Percentiles rank a stretch among this genome's conserved stretches.
phyloP scores from a whole-genome alignment of 1,140 invertebrate species.

The Mylabris phalerata region DNA sequence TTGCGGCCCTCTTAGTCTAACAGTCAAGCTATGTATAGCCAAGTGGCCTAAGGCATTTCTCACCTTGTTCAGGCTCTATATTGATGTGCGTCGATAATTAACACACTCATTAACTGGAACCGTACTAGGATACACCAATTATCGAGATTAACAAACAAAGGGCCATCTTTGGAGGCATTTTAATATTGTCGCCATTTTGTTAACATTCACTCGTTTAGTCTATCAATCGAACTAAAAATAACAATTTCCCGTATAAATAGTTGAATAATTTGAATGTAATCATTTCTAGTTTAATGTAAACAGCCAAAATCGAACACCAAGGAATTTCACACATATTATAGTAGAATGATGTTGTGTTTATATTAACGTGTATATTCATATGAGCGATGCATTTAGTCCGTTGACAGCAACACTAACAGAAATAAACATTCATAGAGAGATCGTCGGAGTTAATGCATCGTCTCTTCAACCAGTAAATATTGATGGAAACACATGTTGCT shows the following conservation, averaged over 20 bases:
- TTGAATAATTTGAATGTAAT: no score
- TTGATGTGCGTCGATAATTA: slow-evolving; percentile 11
- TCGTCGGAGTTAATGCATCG: slow-evolving; percentile 18
- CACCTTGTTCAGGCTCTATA: not conserved
- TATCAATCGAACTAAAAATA: no score
- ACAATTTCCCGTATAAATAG: no score
- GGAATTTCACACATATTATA: no score
- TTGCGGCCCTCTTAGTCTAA: slow-evolving; percentile 3
- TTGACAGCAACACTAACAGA: slow-evolving; percentile 23
- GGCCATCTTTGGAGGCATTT: no score
- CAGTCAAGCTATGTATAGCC: no score
- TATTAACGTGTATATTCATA: slow-evolving; percentile 13
- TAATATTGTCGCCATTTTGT: no score
- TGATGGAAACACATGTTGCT: slow-evolving; percentile 20
- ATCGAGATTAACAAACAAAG: no score
- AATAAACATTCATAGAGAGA: slow-evolving; percentile 16
- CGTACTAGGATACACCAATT: no score
- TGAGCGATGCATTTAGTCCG: slow-evolving; percentile 19
- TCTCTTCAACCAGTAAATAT: slow-evolving; percentile 20
- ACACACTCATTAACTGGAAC: slow-evolving; percentile 9
- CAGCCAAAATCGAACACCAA: no score
- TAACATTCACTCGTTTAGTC: no score
- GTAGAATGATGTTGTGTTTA: slow-evolving; percentile 9
- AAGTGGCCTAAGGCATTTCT: not conserved
- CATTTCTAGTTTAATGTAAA: no score